Evolutionary conservation across 2,888 invertebrate genomes (phyloP), one percentile per base, ranked within the genome.

Genomic region (Acleris laterana): DNA sequence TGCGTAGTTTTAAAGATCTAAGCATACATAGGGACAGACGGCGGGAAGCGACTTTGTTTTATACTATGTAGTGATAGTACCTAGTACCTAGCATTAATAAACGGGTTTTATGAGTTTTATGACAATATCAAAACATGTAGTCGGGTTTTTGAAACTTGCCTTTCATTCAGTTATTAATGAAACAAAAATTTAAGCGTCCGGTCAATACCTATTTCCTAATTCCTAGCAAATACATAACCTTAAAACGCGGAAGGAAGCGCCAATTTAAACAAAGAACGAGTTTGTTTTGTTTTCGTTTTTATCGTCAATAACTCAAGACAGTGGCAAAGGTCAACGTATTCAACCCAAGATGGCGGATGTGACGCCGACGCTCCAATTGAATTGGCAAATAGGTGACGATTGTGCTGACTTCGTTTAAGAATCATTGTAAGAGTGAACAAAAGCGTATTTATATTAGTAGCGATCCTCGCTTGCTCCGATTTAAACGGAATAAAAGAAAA

Each of bases 261-360:
- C 20, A n/a, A 22, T 42, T 42, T 7, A n/a, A 57, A 57, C 57
- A 57, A 57, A 46, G 57, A 25, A 46, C 46, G 5, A 5, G 5
- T 16, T 57, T 44, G 25, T 25, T 57, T 46, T 46, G 46, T 25
- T 11, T 22, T 13, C 20, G 60, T 52, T 20, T 51, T 63, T 60
- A 58, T 60, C 49, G 48, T 19, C 51, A 50, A 60, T 13, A 46
- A 46, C 28, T 48, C 53, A 32, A 51, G 17, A 63, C 38, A 50
- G 55, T 20, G 65, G 20, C 60, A 65, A 19, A 65, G 65, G 65
- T 65, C 65, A 65, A 50, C 16, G 65, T 44, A 60, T 65, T 61
- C 50, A 51, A 56, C 50, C 58, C 60, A 65, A 65, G 44, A 65
- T 65, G 65, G 65, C 64, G 5, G 64, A 16, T 53, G 59, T 20